Conservation (phyloP, 2,113 vertebrate species). For the Hippoglossus stenolepis region DNA sequence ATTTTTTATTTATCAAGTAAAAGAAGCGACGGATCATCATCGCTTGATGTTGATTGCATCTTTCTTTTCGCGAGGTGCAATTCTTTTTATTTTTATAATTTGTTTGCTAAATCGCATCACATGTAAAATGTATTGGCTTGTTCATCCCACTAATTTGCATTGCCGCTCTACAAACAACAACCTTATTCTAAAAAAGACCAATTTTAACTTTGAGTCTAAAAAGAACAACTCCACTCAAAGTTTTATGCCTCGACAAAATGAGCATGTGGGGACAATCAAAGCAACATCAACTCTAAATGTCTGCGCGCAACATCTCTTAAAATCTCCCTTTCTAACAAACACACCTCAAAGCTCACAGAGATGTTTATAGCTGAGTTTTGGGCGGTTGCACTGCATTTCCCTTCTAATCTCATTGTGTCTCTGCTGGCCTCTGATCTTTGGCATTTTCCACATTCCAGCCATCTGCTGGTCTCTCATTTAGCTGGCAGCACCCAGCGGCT, state of each 20-base stretch:
- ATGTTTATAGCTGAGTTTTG: conserved; percentile 63
- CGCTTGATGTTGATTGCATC: too few relatives aligned
- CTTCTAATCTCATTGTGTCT: conserved; percentile 67
- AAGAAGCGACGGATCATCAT: too few relatives aligned
- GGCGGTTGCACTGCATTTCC: conserved; percentile 51
- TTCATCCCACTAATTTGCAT: too few relatives aligned
- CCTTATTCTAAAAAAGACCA: background rate
- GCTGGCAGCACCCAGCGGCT: conserved; percentile 51
- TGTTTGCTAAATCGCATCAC: too few relatives aligned
- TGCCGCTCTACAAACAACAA: background rate
- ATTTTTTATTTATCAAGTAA: too few relatives aligned
- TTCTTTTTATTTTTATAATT: too few relatives aligned
- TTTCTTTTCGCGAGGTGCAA: too few relatives aligned
- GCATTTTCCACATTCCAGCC: conserved; percentile 76
- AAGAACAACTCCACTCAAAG: background rate
- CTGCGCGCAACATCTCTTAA: conserved; percentile 25
- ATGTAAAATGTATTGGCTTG: too few relatives aligned
- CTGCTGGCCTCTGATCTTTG: conserved; percentile 70
- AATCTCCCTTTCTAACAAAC: conserved; percentile 31
- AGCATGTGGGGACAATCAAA: conserved; percentile 7
- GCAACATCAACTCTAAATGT: conserved; percentile 25
- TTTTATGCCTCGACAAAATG: background rate
- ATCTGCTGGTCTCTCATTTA: conserved; percentile 75
- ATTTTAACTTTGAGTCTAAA: background rate
- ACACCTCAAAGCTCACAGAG: conserved; percentile 26